phyloP scores from a whole-genome alignment of 92 coral and sea anemone genomes.

The Pocillopora meandrina region DNA sequence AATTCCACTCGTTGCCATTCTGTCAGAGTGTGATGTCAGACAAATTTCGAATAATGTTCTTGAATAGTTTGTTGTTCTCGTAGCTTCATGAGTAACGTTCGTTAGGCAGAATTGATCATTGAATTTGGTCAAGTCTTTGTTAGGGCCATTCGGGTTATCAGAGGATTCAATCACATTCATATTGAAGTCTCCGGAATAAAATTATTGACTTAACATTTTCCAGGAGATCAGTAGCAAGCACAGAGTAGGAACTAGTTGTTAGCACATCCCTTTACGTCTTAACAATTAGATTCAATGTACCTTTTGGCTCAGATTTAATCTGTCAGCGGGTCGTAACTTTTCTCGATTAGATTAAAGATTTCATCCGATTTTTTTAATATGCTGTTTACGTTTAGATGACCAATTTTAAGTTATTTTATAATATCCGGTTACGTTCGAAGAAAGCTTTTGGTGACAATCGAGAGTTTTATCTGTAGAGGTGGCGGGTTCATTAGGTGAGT shows the following conservation, averaged over 20 bases:
- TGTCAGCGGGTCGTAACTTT: conserved; percentile 40
- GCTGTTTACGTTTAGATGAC: conserved; percentile 19
- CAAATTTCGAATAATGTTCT: conserved; percentile 60
- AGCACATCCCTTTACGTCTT: conserved; percentile 31
- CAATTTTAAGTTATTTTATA: conserved; percentile 29
- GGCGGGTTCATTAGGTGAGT: no score
- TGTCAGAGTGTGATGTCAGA: conserved; percentile 63
- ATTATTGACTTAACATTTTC: conserved; percentile 53
- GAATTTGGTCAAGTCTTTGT: conserved; percentile 56
- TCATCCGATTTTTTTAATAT: not conserved
- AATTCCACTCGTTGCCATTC: conserved; percentile 53
- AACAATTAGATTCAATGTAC: conserved; percentile 46
- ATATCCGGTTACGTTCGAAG: conserved; percentile 13
- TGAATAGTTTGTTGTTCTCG: conserved; percentile 61
- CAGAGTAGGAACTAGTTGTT: conserved; percentile 52
- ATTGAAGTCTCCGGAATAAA: conserved; percentile 69
- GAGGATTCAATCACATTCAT: conserved; percentile 47
- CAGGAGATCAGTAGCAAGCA: conserved; percentile 57
- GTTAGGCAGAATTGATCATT: conserved; percentile 68
- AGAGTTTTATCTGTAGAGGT: no score
- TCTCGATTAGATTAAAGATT: conserved; percentile 3
- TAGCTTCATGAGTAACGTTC: conserved; percentile 59
- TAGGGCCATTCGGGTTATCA: conserved; percentile 64
- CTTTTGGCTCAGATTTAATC: conserved; percentile 52
- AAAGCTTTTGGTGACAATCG: not conserved